Base-by-base conservation (phyloP, 1,140 invertebrate species). In the Drosophila yakuba region DNA sequence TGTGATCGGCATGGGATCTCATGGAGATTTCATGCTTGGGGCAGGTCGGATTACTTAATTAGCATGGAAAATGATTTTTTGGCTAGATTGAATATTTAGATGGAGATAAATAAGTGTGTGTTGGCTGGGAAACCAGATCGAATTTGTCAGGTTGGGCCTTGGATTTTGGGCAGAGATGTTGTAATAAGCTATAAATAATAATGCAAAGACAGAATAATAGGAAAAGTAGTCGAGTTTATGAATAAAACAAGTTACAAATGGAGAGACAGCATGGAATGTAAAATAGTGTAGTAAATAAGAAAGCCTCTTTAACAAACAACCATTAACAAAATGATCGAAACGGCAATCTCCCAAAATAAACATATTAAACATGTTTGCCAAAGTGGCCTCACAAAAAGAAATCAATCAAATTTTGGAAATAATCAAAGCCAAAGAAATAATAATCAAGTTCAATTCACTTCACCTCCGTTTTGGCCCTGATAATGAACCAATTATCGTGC, bases 31-130 rank as follows among this genome's bases (percentile, higher is more conserved):
- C 41, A 43, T 20, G 51, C 51, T 75, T 75, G 73, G 62, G 73
- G 73, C 73, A 75, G 73, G 73, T 75, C 73, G 41, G 61, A 75
- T 75, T 75, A 66, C 71, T 50, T 17, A 23, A 71, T 71, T 71
- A 69, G 67, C 67, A 71, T 71, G 45, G 67, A 69, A 71, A 71
- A 71, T 71, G 67, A 25, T 41, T 35, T 35, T 71, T 71, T 48
- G 64, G 51, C 12, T 68, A 41, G 35, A 57, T 57, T 69, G 67
- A 69, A 71, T 71, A 69, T 47, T 47, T 41, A 58, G 28, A 28
- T 57, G 14, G n/a, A 48, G 48, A 10, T 10, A 36, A 23, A 41
- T 47, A 48, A 41, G 48, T 48, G 67, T 35, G 7, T 35, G 7
- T 14, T 12, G 63, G 51, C 44, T 20, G 44, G 20, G 25, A 25